Conservation (phyloP, 2,888 invertebrate genomes). For the Acleris sparsana region DNA sequence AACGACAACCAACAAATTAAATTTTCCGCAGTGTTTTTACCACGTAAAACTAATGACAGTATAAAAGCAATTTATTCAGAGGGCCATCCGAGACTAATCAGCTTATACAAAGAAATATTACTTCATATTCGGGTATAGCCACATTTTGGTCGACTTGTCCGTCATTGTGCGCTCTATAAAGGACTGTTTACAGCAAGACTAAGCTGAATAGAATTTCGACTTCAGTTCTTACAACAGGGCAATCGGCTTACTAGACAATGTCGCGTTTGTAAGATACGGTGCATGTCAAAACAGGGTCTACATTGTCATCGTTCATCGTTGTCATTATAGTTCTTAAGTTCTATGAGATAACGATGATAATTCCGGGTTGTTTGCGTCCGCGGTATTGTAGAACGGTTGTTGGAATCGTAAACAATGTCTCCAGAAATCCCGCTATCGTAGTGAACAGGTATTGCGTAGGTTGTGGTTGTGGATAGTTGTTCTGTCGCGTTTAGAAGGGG, state of each 20-base stretch:
- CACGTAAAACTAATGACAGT: background rate
- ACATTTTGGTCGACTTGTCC: conserved; percentile 9
- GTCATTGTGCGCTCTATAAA: conserved; percentile 26
- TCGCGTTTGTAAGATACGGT: conserved; percentile 19
- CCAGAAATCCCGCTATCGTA: conserved; percentile 60
- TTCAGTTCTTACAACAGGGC: conserved; percentile 27
- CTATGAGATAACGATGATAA: conserved; percentile 2
- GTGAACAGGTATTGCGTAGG: conserved; percentile 50
- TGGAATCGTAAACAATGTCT: conserved; percentile 65
- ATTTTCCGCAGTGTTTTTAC: no score
- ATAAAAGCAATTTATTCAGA: conserved; percentile 2
- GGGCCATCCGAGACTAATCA: background rate
- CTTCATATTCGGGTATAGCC: conserved; percentile 6
- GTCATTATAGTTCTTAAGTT: conserved; percentile 11
- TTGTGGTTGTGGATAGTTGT: conserved; percentile 35
- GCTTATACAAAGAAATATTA: conserved; percentile 2
- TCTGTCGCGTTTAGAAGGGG: conserved; percentile 9
- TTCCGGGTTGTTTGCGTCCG: conserved; percentile 37
- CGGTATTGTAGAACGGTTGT: conserved; percentile 62
- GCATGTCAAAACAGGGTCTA: conserved; percentile 27
- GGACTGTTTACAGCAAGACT: conserved; percentile 14
- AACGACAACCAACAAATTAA: no score
- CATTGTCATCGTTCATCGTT: conserved; percentile 2
- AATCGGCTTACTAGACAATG: conserved; percentile 32
- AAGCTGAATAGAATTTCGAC: conserved; percentile 29